Conservation (phyloP, 2,888 invertebrate species). For the Sisyra nigra region DNA sequence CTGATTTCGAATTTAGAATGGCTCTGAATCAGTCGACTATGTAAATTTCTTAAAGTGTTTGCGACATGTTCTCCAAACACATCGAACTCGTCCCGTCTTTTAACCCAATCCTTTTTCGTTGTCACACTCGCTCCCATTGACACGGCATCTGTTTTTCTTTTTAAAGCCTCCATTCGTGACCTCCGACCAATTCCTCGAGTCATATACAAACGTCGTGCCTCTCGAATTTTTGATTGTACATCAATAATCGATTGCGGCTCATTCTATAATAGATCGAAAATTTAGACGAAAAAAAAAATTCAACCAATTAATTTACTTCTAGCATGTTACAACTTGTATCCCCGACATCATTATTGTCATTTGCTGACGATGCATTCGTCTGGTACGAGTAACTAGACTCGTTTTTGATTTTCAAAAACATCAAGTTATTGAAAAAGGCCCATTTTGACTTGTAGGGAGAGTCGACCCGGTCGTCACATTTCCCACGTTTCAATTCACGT, state of each 20-base stretch:
- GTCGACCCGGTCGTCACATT: conserved; percentile 7
- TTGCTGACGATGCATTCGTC: too few species aligned
- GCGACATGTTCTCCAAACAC: conserved; percentile 9
- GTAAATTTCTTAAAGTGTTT: conserved; percentile 6
- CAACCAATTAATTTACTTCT: too few species aligned
- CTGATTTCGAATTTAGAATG: conserved; percentile 1
- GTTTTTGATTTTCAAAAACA: conserved; percentile 10
- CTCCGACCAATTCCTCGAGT: too few species aligned
- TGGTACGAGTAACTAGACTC: conserved; percentile 6
- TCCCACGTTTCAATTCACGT: conserved; percentile 8
- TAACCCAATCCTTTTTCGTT: conserved; percentile 10
- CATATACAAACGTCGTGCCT: too few species aligned
- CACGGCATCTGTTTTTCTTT: conserved; percentile 9
- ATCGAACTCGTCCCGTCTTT: conserved; percentile 11
- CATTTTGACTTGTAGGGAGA: conserved; percentile 8
- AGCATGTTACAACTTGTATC: too few species aligned
- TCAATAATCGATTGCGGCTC: too few species aligned
- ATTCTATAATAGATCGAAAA: too few species aligned
- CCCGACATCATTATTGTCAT: too few species aligned
- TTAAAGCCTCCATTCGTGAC: conserved; percentile 4
- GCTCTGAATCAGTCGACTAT: neutral
- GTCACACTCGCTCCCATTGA: conserved; percentile 9
- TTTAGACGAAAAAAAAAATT: too few species aligned
- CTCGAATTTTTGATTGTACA: too few species aligned
- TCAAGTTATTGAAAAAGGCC: conserved; percentile 2